Percentiles rank a stretch among this genome's conserved stretches.
Conservation (phyloP, 2,113 vertebrate species). For the western clawed frog (Xenopus tropicalis) region DNA sequence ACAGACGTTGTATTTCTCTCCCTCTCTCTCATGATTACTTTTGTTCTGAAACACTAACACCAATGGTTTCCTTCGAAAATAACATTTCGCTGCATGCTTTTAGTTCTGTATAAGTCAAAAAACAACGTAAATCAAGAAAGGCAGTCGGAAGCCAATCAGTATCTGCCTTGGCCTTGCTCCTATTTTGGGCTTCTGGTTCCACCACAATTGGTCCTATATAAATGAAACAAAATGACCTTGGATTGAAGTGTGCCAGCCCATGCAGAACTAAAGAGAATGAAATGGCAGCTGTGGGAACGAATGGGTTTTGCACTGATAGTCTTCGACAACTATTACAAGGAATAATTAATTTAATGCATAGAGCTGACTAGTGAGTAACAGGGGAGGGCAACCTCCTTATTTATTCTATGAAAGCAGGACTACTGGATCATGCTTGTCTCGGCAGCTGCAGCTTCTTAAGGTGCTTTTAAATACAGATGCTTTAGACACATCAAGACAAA, state of each 20-base stretch:
- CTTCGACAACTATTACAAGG: too few species aligned
- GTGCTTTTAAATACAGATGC: too few species aligned
- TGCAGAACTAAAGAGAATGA: constrained; percentile 18
- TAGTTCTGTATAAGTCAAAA: constrained; percentile 43
- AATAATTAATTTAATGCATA: too few species aligned
- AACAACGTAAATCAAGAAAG: constrained; percentile 13
- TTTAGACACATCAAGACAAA: too few species aligned
- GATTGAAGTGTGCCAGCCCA: constrained; percentile 21
- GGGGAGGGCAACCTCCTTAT: too few species aligned
- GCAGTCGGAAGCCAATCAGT: constrained; percentile 25
- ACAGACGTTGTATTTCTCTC: constrained; percentile 58
- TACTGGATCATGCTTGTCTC: too few species aligned
- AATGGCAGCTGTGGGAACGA: background rate
- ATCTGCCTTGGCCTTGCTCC: constrained; percentile 17
- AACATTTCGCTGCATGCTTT: constrained; percentile 71
- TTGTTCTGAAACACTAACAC: constrained; percentile 85
- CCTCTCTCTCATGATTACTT: constrained; percentile 58
- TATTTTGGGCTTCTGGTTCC: constrained; percentile 20
- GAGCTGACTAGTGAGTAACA: too few species aligned
- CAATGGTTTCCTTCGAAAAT: constrained; percentile 77
- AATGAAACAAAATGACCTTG: background rate
- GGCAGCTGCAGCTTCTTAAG: too few species aligned
- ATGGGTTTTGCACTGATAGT: too few species aligned
- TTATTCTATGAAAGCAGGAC: too few species aligned
- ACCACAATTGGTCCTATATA: constrained; percentile 8